Evolutionary conservation across 2,888 invertebrate species (phyloP).

Genomic region (Pyrocoelia pectoralis): DNA sequence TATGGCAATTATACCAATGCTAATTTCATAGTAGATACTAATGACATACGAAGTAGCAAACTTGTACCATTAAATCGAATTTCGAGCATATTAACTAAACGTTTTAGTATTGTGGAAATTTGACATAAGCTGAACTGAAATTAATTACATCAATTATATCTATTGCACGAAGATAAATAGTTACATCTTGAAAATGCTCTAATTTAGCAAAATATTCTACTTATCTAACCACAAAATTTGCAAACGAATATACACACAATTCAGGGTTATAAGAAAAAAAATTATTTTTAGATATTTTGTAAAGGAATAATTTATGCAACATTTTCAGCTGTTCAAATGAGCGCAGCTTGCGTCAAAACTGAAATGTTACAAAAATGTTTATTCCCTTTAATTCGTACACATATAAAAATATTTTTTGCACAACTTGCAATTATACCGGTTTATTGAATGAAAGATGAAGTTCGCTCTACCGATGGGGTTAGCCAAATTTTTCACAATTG

Average conservation of each 20-base stretch:
- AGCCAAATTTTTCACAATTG: constrained; percentile 7
- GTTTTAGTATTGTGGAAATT: no score
- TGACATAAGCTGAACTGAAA: no score
- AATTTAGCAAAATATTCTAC: neutral
- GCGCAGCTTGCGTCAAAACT: constrained; percentile 10
- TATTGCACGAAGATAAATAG: neutral
- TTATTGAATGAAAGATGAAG: constrained; percentile 2
- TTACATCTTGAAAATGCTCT: neutral
- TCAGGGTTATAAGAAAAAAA: neutral
- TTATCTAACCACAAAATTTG: neutral
- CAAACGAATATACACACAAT: neutral
- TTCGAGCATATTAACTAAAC: no score
- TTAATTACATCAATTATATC: neutral
- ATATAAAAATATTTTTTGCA: neutral
- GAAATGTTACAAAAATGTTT: constrained; percentile 1
- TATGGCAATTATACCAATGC: no score
- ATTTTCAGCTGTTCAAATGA: constrained; percentile 5
- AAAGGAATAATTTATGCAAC: neutral
- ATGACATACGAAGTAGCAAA: no score
- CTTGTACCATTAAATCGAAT: no score
- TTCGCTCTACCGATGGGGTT: neutral
- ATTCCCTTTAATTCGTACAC: neutral
- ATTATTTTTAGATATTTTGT: neutral
- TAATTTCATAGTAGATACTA: no score
- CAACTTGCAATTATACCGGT: constrained; percentile 10